phyloP scores from a whole-genome alignment of 2,113 vertebrate species.

The Ceyx margarethae region DNA sequence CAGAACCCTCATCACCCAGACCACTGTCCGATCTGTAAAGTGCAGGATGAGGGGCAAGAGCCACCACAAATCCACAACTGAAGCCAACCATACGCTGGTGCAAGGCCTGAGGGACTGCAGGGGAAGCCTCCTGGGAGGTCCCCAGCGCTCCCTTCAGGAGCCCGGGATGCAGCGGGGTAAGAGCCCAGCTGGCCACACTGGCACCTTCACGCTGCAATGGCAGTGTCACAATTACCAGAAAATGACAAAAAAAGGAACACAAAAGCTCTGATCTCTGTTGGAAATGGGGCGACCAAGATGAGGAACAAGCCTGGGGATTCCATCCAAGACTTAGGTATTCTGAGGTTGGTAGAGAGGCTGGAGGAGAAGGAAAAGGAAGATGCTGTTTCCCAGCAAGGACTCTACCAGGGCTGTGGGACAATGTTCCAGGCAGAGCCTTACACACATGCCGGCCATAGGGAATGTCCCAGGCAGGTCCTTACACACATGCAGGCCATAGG shows the following conservation, averaged over 20 bases:
- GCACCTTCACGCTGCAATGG: rapidly evolving
- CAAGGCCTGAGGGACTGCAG: background rate
- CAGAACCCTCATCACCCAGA: background rate
- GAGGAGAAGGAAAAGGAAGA: background rate
- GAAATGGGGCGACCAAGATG: background rate
- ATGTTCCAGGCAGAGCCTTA: rapidly evolving
- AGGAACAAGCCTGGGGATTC: background rate
- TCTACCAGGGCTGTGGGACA: background rate
- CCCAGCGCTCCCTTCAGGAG: background rate
- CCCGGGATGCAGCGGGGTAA: rapidly evolving
- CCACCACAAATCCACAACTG: rapidly evolving
- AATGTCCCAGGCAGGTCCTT: background rate
- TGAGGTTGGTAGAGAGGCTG: background rate
- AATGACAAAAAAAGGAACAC: background rate
- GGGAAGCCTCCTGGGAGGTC: background rate
- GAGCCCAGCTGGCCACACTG: rapidly evolving
- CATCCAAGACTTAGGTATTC: background rate
- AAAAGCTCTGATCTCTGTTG: background rate
- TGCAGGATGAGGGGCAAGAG: background rate
- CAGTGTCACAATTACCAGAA: background rate
- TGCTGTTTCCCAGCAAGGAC: background rate
- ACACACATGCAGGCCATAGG: rapidly evolving
- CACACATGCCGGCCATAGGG: rapidly evolving
- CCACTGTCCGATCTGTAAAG: background rate
- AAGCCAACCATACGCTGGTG: rapidly evolving